These are phyloP conservation scores for Acipenser transmontanus DNA, from an alignment of 2,797 vertebrate genomes.

Conservation along the genomic window DNA sequence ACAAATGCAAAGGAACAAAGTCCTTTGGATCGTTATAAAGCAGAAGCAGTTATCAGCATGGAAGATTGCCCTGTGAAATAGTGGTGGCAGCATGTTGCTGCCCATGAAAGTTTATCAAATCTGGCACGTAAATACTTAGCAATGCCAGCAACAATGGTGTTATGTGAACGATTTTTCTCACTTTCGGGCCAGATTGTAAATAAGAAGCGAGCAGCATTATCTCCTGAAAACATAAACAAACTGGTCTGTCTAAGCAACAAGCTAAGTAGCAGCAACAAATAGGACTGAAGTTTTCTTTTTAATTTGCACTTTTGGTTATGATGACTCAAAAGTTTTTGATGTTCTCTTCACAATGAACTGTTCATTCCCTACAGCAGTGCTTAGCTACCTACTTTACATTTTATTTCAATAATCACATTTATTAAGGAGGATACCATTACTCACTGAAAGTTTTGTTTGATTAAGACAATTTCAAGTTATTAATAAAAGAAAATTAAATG, in stretches of 20 bases:
- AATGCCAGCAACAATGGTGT: slow-evolving; percentile 11
- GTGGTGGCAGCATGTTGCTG: slow-evolving; percentile 9
- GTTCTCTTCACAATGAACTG: too few relatives aligned
- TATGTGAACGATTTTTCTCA: background rate
- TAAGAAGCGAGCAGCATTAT: slow-evolving; percentile 15
- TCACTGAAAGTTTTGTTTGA: too few relatives aligned
- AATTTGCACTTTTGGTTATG: too few relatives aligned
- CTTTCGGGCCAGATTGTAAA: slow-evolving; percentile 12
- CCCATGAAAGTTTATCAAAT: slow-evolving; percentile 4
- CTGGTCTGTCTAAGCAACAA: slow-evolving; percentile 11
- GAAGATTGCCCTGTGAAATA: slow-evolving; percentile 15
- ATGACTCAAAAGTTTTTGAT: too few relatives aligned
- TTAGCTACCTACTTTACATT: too few relatives aligned
- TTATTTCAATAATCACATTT: too few relatives aligned
- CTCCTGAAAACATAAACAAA: background rate
- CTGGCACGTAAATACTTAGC: slow-evolving; percentile 10
- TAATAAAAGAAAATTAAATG: too few relatives aligned
- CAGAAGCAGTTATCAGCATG: slow-evolving; percentile 8
- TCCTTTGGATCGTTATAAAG: slow-evolving; percentile 6
- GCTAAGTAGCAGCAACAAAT: slow-evolving; percentile 4
- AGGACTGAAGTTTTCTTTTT: too few relatives aligned
- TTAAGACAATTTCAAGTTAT: too few relatives aligned
- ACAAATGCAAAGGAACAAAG: background rate
- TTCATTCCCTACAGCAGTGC: too few relatives aligned
- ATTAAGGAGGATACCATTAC: too few relatives aligned